These are phyloP conservation scores for Argyrosomus regius DNA, from an alignment of 2,797 vertebrate species.

Conservation along the genomic window DNA sequence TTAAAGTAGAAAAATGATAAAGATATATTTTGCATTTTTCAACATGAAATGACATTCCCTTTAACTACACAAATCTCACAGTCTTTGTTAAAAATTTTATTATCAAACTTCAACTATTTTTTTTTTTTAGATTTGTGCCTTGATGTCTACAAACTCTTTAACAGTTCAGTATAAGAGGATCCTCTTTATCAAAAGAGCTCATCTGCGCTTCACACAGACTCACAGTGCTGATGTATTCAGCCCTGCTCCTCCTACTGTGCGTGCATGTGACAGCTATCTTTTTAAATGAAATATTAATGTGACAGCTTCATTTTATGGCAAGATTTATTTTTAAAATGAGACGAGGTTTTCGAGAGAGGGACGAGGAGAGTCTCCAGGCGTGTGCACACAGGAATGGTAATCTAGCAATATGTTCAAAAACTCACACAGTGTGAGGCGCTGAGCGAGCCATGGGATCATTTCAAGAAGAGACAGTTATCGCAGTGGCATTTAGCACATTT, in stretches of 20 bases:
- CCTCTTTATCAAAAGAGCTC: background rate
- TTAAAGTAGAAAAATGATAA: background rate
- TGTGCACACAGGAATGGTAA: slow-evolving; percentile 15
- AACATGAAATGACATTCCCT: background rate
- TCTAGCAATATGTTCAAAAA: slow-evolving; percentile 17
- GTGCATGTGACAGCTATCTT: slow-evolving; percentile 47
- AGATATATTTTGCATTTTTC: background rate
- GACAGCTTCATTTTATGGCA: slow-evolving; percentile 48
- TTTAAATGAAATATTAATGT: slow-evolving; percentile 65
- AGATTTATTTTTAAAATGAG: slow-evolving; percentile 60
- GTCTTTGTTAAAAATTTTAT: background rate
- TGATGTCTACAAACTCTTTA: background rate
- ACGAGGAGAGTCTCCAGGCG: background rate
- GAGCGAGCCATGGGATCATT: background rate
- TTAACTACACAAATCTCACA: background rate
- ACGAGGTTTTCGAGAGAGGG: slow-evolving; percentile 17
- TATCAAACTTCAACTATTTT: background rate
- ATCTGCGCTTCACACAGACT: slow-evolving; percentile 11
- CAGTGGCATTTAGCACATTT: slow-evolving; percentile 13
- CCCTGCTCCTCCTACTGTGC: slow-evolving; percentile 10
- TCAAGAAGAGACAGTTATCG: background rate
- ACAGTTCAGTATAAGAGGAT: background rate
- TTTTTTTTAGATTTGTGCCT: background rate
- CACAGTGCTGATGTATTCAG: slow-evolving; percentile 30
- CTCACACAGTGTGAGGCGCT: background rate